Base-by-base conservation (phyloP, 2,888 invertebrate species). In the Tromatobia lineatoria region DNA sequence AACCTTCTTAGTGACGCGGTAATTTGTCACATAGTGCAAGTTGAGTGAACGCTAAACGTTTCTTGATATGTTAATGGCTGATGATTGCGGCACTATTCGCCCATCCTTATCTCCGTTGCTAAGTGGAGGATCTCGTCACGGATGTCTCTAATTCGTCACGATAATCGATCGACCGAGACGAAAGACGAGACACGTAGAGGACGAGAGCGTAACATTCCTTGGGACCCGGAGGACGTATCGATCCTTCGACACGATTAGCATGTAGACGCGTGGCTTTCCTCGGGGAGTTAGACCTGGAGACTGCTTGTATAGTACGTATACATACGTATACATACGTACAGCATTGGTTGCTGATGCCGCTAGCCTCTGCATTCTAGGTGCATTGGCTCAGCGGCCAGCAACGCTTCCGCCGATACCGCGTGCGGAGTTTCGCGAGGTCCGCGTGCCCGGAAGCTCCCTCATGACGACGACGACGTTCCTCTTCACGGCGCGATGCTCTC, bases 221-320 rank as follows among this genome's bases (percentile, higher is more conserved):
- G 50, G 61, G 29, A 38, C 50, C 47, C 23, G n/a, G 67, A 47
- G 64, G 71, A 54, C 50, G 78, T 77, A 83, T 83, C 83, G 83
- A 83, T 83, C 83, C 73, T 83, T 83, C 77, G 80, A 77, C 80
- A 47, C 77, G 80, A 83, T 83, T 80, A 83, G 83, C 73, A 83
- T 80, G 83, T 64, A 38, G 38, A 64, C 73, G 73, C 80, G 71
- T 45, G 71, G 52, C 29, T 80, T 74, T 83, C 83, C 80, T 80
- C 80, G 42, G 80, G 83, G 83, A 83, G 80, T 80, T 67, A 59
- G 67, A 75, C 74, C 73, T 57, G 23, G 42, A 8, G 10, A 15
- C 70, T 76, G 61, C 64, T 54, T 38, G 34, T 64, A 42, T 52
- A 47, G 50, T 50, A 73, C 13, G 13, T 47, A 29, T 38, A 70